These are phyloP conservation scores for Rhea americana DNA, from an alignment of 2,113 vertebrate species.

Conservation along the genomic window DNA sequence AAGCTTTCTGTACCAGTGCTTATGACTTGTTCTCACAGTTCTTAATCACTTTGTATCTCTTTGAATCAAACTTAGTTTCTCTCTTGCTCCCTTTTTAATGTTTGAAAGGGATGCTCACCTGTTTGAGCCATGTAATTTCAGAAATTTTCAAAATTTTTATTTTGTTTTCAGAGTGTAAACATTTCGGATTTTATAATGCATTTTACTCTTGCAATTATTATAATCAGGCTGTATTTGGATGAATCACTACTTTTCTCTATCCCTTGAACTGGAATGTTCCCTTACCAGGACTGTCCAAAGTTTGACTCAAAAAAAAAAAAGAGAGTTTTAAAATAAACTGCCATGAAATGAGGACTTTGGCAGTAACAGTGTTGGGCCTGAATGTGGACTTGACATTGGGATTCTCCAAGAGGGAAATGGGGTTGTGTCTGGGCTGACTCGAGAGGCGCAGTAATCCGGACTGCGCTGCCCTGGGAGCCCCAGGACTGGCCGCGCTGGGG, in stretches of 20 bases:
- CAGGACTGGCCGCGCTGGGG: no score
- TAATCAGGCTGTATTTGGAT: not conserved
- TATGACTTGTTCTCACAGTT: not conserved
- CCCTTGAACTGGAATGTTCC: not conserved
- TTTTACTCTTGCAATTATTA: not conserved
- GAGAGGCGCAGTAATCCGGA: not conserved
- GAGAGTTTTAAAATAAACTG: not conserved
- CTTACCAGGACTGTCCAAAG: not conserved
- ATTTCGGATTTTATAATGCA: not conserved
- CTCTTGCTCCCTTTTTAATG: not conserved
- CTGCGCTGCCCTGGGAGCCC: no score
- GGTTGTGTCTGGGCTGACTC: not conserved
- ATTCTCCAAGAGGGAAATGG: not conserved
- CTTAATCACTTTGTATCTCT: not conserved
- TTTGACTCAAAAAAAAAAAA: not conserved
- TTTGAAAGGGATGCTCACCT: not conserved
- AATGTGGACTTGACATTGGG: not conserved
- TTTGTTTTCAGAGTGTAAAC: not conserved
- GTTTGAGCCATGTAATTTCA: no score
- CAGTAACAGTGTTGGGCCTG: accelerated
- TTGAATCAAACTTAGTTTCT: not conserved
- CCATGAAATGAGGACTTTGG: not conserved
- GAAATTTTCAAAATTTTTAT: no score
- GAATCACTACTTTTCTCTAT: accelerated
- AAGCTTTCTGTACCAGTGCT: not conserved